Conservation (phyloP, 2,888 invertebrate genomes). For the Diaperis boleti region DNA sequence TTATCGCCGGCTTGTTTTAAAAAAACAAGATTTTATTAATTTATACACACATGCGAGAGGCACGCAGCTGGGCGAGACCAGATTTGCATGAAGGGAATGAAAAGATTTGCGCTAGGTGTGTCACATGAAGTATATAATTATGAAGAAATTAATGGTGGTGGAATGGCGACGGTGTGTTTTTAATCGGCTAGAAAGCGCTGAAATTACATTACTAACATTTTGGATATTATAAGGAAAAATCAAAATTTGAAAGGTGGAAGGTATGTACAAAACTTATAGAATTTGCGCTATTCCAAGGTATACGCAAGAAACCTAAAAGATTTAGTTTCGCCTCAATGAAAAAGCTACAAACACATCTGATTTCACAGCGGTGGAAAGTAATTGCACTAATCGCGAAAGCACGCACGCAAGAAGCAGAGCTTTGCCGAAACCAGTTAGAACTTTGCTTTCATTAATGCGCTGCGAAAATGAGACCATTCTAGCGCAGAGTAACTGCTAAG, state of each 20-base stretch:
- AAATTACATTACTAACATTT: too few relatives aligned
- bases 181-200: too few relatives aligned
- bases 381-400: background rate
- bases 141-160: conserved; percentile 1
- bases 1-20: conserved; percentile 23
- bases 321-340: too few relatives aligned
- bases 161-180: too few relatives aligned
- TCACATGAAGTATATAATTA: background rate
- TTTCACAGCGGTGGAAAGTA: background rate
- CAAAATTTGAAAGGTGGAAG: too few relatives aligned
- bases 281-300: too few relatives aligned
- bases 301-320: too few relatives aligned
- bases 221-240: too few relatives aligned
- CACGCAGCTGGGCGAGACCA: conserved; percentile 10
- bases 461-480: background rate
- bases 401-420: background rate
- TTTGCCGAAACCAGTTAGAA: background rate
- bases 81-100: conserved; percentile 21
- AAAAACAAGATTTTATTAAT: conserved; percentile 36
- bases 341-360: too few relatives aligned
- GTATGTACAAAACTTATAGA: too few relatives aligned
- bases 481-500: background rate
- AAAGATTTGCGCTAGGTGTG: conserved; percentile 22
- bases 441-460: background rate
- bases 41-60: conserved; percentile 23